Percentiles rank a stretch among this genome's conserved stretches.
Conservation (phyloP, 2,797 vertebrate species). For the Rhinogobio ventralis region DNA sequence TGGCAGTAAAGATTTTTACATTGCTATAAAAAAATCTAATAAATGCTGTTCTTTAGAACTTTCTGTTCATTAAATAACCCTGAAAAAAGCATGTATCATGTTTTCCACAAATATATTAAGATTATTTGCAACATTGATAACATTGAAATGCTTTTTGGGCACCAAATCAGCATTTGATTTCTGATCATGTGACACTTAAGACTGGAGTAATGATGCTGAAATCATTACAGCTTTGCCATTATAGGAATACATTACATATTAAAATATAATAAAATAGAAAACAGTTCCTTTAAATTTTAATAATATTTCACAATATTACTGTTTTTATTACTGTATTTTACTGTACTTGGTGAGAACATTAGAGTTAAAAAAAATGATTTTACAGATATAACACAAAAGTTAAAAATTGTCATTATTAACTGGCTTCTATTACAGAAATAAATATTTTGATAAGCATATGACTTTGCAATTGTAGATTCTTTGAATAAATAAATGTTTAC, state of each 20-base stretch:
- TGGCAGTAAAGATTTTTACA: background rate
- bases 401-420: background rate
- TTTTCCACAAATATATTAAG: background rate
- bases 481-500: constrained; percentile 2
- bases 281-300: background rate
- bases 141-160: background rate
- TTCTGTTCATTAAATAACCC: background rate
- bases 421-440: background rate
- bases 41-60: background rate
- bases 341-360: background rate
- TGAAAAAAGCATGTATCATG: background rate
- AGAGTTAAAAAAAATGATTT: background rate
- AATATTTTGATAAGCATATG: background rate
- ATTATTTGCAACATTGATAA: background rate
- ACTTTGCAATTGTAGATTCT: background rate
- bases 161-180: background rate
- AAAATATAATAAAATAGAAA: background rate
- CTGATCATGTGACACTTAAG: background rate
- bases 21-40: background rate
- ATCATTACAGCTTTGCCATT: background rate
- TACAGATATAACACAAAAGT: background rate
- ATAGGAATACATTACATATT: background rate
- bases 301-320: background rate
- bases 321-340: background rate
- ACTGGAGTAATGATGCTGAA: background rate